Evolutionary conservation across 2,113 vertebrate species (phyloP), one percentile per base, ranked within the genome.

Genomic region (Odontophorus gujanensis): DNA sequence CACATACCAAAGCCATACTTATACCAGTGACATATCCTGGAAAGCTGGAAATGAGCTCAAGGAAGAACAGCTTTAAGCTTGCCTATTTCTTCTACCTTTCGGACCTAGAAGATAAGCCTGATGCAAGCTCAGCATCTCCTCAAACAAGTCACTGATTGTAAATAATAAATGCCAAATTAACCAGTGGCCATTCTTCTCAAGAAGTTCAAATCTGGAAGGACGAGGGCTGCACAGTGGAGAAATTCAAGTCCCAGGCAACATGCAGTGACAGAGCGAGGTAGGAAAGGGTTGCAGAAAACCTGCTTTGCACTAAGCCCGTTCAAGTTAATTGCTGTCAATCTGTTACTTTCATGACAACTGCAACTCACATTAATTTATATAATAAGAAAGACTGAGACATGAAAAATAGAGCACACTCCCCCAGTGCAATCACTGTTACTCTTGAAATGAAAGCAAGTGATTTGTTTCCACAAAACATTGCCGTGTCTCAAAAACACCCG

Each of bases 291-390:
- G 36, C 5, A 2, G 82, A 91, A 69, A 86, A 92, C 66, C 66
- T 91, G 85, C 85, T 82, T 75, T 58, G 36, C 82, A 62, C 69
- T 11, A n/a, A 95, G 62, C 58, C 53, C 1, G 2, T 45, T 91
- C 69, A 34, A 89, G 71, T 93, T 96, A 96, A 95, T 88, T 95
- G 92, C 66, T 3, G 0, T 95, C 96, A 95, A 97, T 97, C 93
- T 80, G 87, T 97, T 94, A 93, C 87, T 94, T 86, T 68, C 30
- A 8, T 90, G 93, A 95, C 95, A 96, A 95, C 93, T 90, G 90
- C 92, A 95, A 92, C 92, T 94, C 93, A 93, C 82, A 88, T 94
- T 92, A 91, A 95, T 97, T 97, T 95, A 97, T 95, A 95, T 91
- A 95, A 94, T 92, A 95, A 95, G 87, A 93, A 95, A 95, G 91